Percentiles rank a stretch among this genome's conserved stretches.
Evolutionary conservation across 2,113 vertebrate genomes (phyloP).

Genomic region (Oplegnathus fasciatus): DNA sequence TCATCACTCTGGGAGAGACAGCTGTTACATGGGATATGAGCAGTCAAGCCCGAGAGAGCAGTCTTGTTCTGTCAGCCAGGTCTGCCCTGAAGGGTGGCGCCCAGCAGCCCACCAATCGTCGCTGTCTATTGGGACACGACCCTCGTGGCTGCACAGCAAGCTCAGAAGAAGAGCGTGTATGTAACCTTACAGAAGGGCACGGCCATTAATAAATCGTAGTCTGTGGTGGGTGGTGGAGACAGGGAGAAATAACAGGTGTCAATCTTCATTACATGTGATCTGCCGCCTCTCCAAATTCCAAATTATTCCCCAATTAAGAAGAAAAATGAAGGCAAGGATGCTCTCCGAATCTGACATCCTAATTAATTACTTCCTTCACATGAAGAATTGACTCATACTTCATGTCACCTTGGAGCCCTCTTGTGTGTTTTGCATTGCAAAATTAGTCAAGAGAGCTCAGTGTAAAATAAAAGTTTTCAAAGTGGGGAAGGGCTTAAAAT

Average conservation of each 20-base stretch:
- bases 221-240: constrained; percentile 59
- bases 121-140: constrained; percentile 54
- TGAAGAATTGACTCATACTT: constrained; percentile 79
- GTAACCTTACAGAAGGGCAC: constrained; percentile 70
- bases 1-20: constrained; percentile 71
- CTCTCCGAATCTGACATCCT: constrained; percentile 80
- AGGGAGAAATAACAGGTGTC: constrained; percentile 79
- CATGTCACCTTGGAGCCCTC: constrained; percentile 80
- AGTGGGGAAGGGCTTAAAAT: constrained; percentile 1
- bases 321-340: constrained; percentile 80
- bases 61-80: constrained; percentile 56
- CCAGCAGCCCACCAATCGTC: constrained; percentile 38
- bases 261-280: constrained; percentile 83
- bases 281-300: constrained; percentile 79
- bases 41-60: constrained; percentile 50
- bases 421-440: constrained; percentile 56
- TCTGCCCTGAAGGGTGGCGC: constrained; percentile 58
- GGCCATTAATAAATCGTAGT: constrained; percentile 62
- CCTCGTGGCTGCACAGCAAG: constrained; percentile 49
- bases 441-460: constrained; percentile 54
- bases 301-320: constrained; percentile 84
- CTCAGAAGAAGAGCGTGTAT: constrained; percentile 40
- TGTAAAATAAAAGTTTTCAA: constrained; percentile 52
- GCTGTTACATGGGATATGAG: constrained; percentile 68
- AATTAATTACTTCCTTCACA: constrained; percentile 83